These are phyloP conservation scores for Ophion ventricosus DNA, from an alignment of 2,888 invertebrate genomes.

Conservation along the genomic window DNA sequence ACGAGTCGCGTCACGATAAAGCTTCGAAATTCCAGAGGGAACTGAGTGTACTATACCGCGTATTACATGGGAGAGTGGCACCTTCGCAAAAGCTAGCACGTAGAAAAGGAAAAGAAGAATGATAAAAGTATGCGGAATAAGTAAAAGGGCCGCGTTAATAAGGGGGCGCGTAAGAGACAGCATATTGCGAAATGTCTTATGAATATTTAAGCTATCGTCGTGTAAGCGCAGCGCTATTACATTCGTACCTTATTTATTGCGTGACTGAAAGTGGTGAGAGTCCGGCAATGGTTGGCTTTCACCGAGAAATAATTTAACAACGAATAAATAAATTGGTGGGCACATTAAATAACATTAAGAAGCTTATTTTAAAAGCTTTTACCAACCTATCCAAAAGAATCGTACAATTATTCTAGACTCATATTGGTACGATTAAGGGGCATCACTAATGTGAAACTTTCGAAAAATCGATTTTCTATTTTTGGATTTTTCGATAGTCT, in stretches of 20 bases:
- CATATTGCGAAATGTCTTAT: constrained; percentile 64
- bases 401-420: no score
- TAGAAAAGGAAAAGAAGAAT: constrained; percentile 2
- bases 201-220: constrained; percentile 69
- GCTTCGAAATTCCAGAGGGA: constrained; percentile 56
- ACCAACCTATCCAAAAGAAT: no score
- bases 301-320: background rate
- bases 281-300: constrained; percentile 39
- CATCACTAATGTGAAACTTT: no score
- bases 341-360: no score
- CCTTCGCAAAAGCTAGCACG: constrained; percentile 20
- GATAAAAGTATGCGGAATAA: constrained; percentile 15
- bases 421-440: no score
- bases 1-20: constrained; percentile 56
- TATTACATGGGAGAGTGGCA: constrained; percentile 21
- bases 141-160: constrained; percentile 35
- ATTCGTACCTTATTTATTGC: constrained; percentile 38
- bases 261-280: constrained; percentile 33
- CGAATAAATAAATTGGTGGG: no score
- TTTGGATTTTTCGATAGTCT: no score
- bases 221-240: constrained; percentile 17
- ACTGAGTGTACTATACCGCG: constrained; percentile 39
- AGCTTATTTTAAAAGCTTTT: no score
- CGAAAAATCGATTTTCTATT: no score
- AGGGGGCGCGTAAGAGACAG: constrained; percentile 52